Evolutionary conservation across 2,797 vertebrate genomes (phyloP), one percentile per base, ranked within the genome.

Genomic region (Pogoniulus pusillus): DNA sequence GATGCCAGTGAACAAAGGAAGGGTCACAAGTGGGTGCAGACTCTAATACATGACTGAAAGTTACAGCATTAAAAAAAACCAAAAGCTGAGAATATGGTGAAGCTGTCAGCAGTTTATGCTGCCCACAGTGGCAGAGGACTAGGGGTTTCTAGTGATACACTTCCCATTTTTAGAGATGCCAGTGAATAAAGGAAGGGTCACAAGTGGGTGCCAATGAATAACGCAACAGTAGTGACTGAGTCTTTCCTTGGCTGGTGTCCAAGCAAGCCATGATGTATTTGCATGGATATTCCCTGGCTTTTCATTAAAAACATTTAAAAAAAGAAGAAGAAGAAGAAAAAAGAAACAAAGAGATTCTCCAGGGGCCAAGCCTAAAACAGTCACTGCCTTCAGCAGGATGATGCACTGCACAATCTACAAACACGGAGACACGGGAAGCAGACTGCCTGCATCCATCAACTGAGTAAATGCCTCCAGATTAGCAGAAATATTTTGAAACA

Each of bases 401-500:
- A 80, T 63, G 39, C 27, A 65, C 80, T 11, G 6, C 71, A 77
- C 82, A 88, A 65, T 85, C 82, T 68, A 47, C 35, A 78, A 91
- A 91, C 73, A 81, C 16, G 81, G 90, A 93, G 79, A 92, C 66
- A 81, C 35, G 54, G 85, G 84, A 82, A 94, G 59, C 78, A 89
- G 83, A 41, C 89, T 91, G 84, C 65, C 63, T 29, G 26, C 63
- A 86, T 96, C 90, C 68, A 94, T 96, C 95, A 97, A 90, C 62
- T 74, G 73, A 54, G 92, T 94, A 96, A 97, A 94, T 93, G 91
- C 92, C 93, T 95, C 82, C 75, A 96, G 91, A 96, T 93, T 95
- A 97, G 91, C 90, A 95, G 91, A 97, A 97, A 96, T 97, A 97
- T 97, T 97, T 97, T 95, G 94, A 96, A 96, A 96, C 96, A 96